Percentiles rank a stretch among this genome's conserved stretches.
phyloP scores from a whole-genome alignment of 2,113 vertebrate genomes.

The Tichodroma muraria region DNA sequence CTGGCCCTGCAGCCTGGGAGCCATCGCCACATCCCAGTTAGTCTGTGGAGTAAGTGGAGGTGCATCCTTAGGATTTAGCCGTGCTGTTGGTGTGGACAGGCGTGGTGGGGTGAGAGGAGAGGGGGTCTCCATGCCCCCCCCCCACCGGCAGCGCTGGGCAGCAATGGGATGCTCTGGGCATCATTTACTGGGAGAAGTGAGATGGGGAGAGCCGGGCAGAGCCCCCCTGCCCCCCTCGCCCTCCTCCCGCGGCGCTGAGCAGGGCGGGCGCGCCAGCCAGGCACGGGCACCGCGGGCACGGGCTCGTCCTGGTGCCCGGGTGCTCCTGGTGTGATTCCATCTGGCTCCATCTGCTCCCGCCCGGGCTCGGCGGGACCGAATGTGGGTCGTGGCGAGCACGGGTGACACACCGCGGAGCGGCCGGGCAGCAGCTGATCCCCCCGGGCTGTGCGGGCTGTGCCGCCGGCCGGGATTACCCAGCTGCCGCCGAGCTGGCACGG shows the following conservation, averaged over 20 bases:
- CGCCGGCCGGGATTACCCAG: slow-evolving; percentile 22
- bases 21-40: background rate
- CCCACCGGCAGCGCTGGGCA: fast-evolving
- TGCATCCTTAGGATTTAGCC: background rate
- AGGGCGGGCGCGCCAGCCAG: fast-evolving
- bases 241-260: background rate
- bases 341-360: background rate
- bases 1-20: background rate
- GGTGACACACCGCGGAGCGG: background rate
- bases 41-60: fast-evolving
- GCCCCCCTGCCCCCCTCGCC: fast-evolving
- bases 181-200: fast-evolving
- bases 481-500: slow-evolving; percentile 16
- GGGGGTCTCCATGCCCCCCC: fast-evolving
- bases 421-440: background rate
- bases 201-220: fast-evolving
- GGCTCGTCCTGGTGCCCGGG: background rate
- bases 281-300: background rate
- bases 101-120: fast-evolving
- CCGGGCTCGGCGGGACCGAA: background rate
- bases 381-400: background rate
- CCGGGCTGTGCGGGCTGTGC: background rate
- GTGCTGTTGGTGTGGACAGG: background rate
- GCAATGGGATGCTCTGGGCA: background rate
- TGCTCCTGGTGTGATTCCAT: background rate